These are phyloP conservation scores for Rhagonycha lutea DNA, from an alignment of 2,888 invertebrate genomes.

Conservation along the genomic window DNA sequence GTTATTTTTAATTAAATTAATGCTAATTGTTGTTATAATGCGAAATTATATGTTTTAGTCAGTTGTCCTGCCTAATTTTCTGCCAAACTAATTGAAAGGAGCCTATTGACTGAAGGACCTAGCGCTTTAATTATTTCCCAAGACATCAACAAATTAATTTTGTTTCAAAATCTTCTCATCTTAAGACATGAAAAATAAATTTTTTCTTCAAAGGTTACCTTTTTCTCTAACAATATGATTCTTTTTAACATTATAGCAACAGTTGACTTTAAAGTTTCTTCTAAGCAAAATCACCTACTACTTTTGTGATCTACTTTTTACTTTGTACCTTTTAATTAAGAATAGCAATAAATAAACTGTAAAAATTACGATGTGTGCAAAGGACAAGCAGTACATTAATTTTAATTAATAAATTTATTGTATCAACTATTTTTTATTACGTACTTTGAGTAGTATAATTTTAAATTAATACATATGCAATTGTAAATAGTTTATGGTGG, in stretches of 20 bases:
- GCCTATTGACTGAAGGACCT: no score
- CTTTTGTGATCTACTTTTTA: not conserved
- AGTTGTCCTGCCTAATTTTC: no score
- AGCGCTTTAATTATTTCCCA: no score
- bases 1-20: not conserved
- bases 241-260: no score
- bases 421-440: slow-evolving; percentile 10
- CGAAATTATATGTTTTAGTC: not conserved
- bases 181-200: no score
- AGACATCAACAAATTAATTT: no score
- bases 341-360: not conserved
- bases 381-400: slow-evolving; percentile 25
- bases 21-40: not conserved
- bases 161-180: no score
- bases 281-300: not conserved
- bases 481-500: slow-evolving; percentile 29
- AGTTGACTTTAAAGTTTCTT: not conserved
- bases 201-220: no score
- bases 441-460: slow-evolving; percentile 9
- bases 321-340: not conserved
- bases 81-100: no score
- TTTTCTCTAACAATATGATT: no score
- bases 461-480: slow-evolving; percentile 26
- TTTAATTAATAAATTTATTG: slow-evolving; percentile 3
- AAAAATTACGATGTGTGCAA: slow-evolving; percentile 22